A percentile compares a stretch with the other conserved stretches of the same genome.
Conservation (phyloP, 2,888 invertebrate genomes). For the Limnephilus marmoratus region DNA sequence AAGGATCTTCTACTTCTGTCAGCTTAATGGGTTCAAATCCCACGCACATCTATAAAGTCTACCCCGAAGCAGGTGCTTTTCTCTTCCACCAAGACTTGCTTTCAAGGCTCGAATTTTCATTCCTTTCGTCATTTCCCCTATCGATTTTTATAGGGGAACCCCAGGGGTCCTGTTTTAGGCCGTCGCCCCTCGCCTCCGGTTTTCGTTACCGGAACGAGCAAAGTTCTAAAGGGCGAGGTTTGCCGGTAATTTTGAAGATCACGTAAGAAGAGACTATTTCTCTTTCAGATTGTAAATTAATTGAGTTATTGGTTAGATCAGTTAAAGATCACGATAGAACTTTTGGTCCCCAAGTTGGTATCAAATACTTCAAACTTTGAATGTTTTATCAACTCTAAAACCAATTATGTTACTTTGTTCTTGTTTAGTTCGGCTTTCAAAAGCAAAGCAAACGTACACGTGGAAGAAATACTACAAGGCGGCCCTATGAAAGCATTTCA, state of each 20-base stretch:
- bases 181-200: conserved; percentile 25
- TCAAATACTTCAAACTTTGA: background rate
- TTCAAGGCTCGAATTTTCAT: conserved; percentile 14
- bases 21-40: conserved; percentile 6
- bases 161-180: conserved; percentile 4
- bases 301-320: background rate
- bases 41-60: background rate
- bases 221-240: background rate
- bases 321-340: background rate
- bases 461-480: background rate
- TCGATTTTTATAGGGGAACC: conserved; percentile 23
- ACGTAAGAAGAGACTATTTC: background rate
- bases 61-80: background rate
- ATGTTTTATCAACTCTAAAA: background rate
- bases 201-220: background rate
- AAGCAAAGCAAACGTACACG: background rate
- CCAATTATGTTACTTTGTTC: background rate
- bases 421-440: background rate
- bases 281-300: background rate
- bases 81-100: conserved; percentile 17
- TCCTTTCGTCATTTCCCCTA: conserved; percentile 39
- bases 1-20: background rate
- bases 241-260: conserved; percentile 12
- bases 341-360: background rate
- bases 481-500: background rate